phyloP scores from a whole-genome alignment of 2,797 vertebrate species.

The Pterois miles region DNA sequence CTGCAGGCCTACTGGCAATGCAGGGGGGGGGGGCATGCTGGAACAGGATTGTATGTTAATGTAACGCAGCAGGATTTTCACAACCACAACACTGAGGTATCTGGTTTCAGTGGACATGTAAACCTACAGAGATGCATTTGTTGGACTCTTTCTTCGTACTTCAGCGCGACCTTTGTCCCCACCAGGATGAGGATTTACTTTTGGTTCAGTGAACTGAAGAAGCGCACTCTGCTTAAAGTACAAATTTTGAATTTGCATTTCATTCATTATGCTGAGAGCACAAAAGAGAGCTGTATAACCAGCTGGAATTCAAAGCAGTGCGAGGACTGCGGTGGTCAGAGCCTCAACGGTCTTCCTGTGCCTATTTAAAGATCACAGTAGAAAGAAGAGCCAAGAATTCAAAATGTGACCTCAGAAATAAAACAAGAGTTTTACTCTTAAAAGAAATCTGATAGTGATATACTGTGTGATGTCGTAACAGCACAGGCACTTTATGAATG shows the following conservation, averaged over 20 bases:
- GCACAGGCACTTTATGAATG: not conserved
- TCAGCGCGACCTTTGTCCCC: not conserved
- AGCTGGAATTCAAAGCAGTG: slow-evolving; percentile 8
- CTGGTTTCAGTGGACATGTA: slow-evolving; percentile 15
- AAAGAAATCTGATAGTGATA: not conserved
- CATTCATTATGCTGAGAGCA: slow-evolving; percentile 11
- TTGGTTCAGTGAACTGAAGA: slow-evolving; percentile 3
- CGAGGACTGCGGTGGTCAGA: not conserved
- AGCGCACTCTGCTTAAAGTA: not conserved
- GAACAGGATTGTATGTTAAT: slow-evolving; percentile 15
- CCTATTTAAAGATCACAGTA: slow-evolving; percentile 37
- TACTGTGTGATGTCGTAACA: not conserved
- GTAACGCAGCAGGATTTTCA: slow-evolving; percentile 15
- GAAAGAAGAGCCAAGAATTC: slow-evolving; percentile 15
- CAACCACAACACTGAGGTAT: slow-evolving; percentile 1
- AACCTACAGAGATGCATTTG: not conserved
- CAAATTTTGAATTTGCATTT: slow-evolving; percentile 18
- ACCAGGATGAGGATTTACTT: not conserved
- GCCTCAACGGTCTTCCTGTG: slow-evolving; percentile 3
- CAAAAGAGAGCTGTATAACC: not conserved
- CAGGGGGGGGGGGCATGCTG: slow-evolving; percentile 26
- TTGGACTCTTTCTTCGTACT: not conserved
- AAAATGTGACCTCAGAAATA: slow-evolving; percentile 13
- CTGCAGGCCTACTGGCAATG: slow-evolving; percentile 41
- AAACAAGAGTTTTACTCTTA: not conserved